Base-by-base conservation (phyloP, 2,113 vertebrate genomes). In the Sterrhoptilus dennistouni region DNA sequence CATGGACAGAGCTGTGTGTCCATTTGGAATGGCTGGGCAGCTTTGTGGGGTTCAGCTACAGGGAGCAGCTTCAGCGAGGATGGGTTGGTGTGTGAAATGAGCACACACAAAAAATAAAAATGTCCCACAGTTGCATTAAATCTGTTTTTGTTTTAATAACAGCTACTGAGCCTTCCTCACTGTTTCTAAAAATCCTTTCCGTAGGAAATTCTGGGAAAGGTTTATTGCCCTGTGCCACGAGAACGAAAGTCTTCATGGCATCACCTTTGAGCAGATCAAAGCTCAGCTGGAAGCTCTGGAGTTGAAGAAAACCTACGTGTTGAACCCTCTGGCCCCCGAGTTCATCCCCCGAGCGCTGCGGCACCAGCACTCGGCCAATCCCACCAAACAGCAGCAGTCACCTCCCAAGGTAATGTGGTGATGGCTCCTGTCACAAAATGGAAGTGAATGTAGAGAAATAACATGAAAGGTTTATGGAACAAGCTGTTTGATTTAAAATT, bases 161-260 rank as follows among this genome's bases (percentile, higher is more conserved):
- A 79, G 25, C 60, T 89, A 38, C 5, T 5, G 8, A 95, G 93
- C 95, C 44, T 82, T 68, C 52, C 68, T 91, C 25, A 36, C 91
- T 77, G 33, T 93, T 87, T 91, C 59, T 89, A 42, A 86, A 89
- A 75, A 80, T 91, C 36, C 14, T 89, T 97, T 97, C 87, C 96
- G 1, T 96, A 99, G 99, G 97, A 99, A 99, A 97, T 99, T 99
- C 97, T 99, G 99, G 99, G 99, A 99, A 97, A 98, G 99, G 79
- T 99, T 99, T 98, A 98, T 99, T 98, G 98, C 98, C 93, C 98
- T 99, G 60, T 99, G 99, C 97, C 99, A 99, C 28, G 99, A 99
- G 97, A 99, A 99, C 74, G 96, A 98, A 45, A 99, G 99, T 96
- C 98, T 99, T 44, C 99, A 99, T 9, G 99, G 99, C 95, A 99